Evolutionary conservation across 2,888 invertebrate species (phyloP), one percentile per base, ranked within the genome.

Genomic region (Leucophora obtusa): DNA sequence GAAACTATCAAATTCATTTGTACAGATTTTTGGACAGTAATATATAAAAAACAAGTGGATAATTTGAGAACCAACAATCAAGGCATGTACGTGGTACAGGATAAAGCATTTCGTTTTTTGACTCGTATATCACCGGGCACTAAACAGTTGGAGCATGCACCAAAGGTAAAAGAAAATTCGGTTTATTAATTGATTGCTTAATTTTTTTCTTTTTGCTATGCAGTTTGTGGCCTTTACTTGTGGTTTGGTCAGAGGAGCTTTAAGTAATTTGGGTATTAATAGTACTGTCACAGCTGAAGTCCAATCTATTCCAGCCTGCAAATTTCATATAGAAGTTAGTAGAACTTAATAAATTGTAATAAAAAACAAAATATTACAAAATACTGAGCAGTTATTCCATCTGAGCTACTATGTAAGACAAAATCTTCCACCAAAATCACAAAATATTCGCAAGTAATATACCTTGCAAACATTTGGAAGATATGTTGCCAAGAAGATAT

Each of bases 1-100:
- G 99, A 99, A 86, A 97, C 96, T 35, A 96, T 99, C 93, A 99
- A 99, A 90, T 99, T 98, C 86, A 96, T 99, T 70, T 99, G 99
- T 89, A 99, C 99, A 72, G 99, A 99, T 88, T 98, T 99, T 88
- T 99, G 99, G 99, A 95, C 96, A n/a, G 94, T 96, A 50, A 93
- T 99, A 43, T 99, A 98, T 89, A 98, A 98, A 87, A 99, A 99
- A 89, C 99, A 98, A 91, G 97, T 99, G 72, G 99, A 99, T 89
- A 99, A 99, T 90, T 92, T 99, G 50, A 85, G 90, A 83, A 99
- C 99, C 24, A 99, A 99, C 91, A 98, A 99, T 90, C 96, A 98
- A 91, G 99, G 99, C 10, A 97, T 98, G 66, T 99, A 99, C 91
- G 98, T 99, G 10, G 92, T 99, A 18, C 98, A 98, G 90, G 99